Evolutionary conservation across 2,113 vertebrate genomes (phyloP).

Genomic region (Leiothrix lutea): DNA sequence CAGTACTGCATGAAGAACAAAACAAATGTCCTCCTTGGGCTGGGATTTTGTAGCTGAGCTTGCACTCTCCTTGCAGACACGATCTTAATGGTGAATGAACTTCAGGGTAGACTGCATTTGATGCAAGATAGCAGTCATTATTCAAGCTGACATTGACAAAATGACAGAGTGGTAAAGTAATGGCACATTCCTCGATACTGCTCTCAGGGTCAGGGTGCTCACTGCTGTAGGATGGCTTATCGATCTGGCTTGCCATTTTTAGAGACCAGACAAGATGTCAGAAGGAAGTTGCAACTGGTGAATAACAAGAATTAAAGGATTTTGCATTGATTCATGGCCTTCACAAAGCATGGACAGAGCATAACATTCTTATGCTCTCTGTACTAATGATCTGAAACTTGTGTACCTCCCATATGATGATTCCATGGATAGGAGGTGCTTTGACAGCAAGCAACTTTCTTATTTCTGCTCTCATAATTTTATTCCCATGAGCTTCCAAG

Average conservation of each 20-base stretch:
- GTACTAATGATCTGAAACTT: background rate
- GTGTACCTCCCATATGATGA: background rate
- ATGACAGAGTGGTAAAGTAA: slow-evolving; percentile 57
- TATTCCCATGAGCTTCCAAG: background rate
- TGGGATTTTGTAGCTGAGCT: slow-evolving; percentile 50
- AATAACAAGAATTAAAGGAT: slow-evolving; percentile 36
- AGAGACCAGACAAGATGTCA: slow-evolving; percentile 45
- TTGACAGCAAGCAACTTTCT: background rate
- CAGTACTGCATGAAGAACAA: background rate
- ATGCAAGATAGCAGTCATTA: slow-evolving; percentile 62
- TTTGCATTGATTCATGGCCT: background rate
- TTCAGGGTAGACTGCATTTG: slow-evolving; percentile 67
- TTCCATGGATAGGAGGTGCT: background rate
- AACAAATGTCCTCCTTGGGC: slow-evolving; percentile 23
- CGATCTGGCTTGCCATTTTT: background rate
- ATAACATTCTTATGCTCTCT: background rate
- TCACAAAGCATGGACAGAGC: background rate
- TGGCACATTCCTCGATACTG: slow-evolving; percentile 49
- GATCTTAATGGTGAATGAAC: slow-evolving; percentile 43
- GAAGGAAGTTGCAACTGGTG: background rate
- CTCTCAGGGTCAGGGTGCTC: slow-evolving; percentile 56
- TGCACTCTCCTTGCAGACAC: slow-evolving; percentile 35
- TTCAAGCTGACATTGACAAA: slow-evolving; percentile 65
- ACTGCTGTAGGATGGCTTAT: slow-evolving; percentile 37
- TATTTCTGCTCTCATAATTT: background rate